A percentile compares a stretch with the other conserved stretches of the same genome.
Conservation (phyloP, 2,113 vertebrate genomes). For the Serilophus lunatus region DNA sequence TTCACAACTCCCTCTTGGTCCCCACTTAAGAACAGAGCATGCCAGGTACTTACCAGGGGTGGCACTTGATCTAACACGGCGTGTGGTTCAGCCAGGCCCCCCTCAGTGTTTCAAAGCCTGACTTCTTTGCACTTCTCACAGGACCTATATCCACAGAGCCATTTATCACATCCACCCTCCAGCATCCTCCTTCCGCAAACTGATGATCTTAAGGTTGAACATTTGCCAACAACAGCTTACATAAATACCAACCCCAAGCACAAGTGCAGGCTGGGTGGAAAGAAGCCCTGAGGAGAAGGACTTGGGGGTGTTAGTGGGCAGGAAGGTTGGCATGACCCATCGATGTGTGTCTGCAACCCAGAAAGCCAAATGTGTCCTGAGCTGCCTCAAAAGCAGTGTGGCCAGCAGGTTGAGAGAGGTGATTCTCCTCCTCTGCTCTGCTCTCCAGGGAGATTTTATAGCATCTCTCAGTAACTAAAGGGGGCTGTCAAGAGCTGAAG, state of each 20-base stretch:
- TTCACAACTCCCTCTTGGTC: background rate
- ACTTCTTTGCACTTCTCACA: background rate
- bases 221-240: background rate
- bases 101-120: accelerated
- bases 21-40: background rate
- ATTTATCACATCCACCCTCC: background rate
- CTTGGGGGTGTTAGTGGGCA: accelerated
- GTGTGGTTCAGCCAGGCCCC: background rate
- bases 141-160: background rate
- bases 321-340: background rate
- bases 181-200: background rate
- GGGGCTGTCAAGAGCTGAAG: background rate
- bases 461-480: background rate
- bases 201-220: background rate
- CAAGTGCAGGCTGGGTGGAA: background rate
- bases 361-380: background rate
- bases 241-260: background rate
- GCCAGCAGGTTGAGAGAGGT: background rate
- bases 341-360: background rate
- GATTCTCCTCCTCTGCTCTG: background rate
- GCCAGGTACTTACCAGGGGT: background rate
- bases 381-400: background rate
- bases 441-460: background rate
- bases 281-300: background rate
- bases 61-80: background rate